Conservation (phyloP, 2,113 vertebrate genomes). For the Chaenogobius annularis region DNA sequence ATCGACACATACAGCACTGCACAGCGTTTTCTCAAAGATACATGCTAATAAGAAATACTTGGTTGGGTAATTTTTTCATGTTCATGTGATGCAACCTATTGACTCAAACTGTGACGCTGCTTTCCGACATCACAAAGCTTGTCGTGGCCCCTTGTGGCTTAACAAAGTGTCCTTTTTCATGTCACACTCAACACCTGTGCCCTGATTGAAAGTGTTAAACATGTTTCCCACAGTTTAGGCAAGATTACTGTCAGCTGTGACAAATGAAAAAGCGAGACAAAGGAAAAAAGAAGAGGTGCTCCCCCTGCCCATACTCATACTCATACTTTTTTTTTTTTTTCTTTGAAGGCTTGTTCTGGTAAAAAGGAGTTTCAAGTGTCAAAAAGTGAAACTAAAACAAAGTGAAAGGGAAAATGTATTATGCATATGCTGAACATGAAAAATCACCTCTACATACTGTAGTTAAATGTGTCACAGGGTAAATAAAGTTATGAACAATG, state of each 20-base stretch:
- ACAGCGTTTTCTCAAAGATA: not conserved
- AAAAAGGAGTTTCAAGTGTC: not conserved
- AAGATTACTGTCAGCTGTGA: constrained; percentile 60
- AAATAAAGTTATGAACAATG: not conserved
- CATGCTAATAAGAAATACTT: not conserved
- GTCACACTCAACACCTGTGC: constrained; percentile 31
- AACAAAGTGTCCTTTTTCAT: constrained; percentile 33
- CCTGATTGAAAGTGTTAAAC: not conserved
- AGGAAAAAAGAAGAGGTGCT: constrained; percentile 46
- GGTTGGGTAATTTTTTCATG: not conserved
- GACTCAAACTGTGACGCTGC: constrained; percentile 27
- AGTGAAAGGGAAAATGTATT: not conserved
- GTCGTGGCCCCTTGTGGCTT: constrained; percentile 39
- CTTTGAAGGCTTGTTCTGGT: not conserved
- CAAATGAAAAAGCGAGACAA: too few species aligned
- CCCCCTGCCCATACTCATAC: not conserved
- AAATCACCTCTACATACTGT: not conserved
- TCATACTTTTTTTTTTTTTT: too few species aligned
- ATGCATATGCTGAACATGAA: not conserved
- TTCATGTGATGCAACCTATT: not conserved
- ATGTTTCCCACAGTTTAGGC: constrained; percentile 40
- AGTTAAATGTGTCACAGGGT: not conserved
- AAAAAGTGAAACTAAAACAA: not conserved
- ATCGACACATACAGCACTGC: not conserved
- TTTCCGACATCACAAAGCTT: constrained; percentile 36